Conservation (phyloP, 2,888 invertebrate species). For the Epistrophella euchroma region DNA sequence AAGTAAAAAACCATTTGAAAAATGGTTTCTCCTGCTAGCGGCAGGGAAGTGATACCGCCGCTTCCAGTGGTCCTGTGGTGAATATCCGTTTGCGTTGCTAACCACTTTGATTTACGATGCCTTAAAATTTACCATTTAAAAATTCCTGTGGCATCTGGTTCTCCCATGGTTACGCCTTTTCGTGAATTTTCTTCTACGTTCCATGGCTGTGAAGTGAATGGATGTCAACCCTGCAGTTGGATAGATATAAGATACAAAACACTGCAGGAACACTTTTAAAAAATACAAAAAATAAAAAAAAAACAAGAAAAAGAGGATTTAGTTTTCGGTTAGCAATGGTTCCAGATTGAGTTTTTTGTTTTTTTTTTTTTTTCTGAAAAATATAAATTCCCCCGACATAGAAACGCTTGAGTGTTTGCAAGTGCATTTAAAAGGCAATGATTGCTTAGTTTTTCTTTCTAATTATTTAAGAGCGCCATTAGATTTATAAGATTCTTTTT, state of each 20-base stretch:
- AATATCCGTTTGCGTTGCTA: slow-evolving; percentile 69
- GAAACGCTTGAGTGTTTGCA: not conserved
- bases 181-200: slow-evolving; percentile 37
- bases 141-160: slow-evolving; percentile 71
- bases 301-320: slow-evolving; percentile 11
- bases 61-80: slow-evolving; percentile 42
- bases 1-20: not conserved
- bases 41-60: not conserved
- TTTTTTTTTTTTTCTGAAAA: not conserved
- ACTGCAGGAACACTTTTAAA: not conserved
- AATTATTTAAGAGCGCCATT: slow-evolving; percentile 46
- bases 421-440: slow-evolving; percentile 10
- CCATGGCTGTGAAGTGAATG: slow-evolving; percentile 57
- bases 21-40: slow-evolving; percentile 12
- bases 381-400: not conserved
- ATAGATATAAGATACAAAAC: slow-evolving; percentile 19
- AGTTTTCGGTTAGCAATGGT: not conserved
- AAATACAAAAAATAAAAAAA: slow-evolving; percentile 1
- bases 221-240: slow-evolving; percentile 63
- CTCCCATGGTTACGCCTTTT: slow-evolving; percentile 43
- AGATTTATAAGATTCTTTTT: slow-evolving; percentile 58
- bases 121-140: slow-evolving; percentile 72
- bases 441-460: slow-evolving; percentile 8
- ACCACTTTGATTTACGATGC: slow-evolving; percentile 73
- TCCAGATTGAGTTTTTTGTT: not conserved